Evolutionary conservation across 2,113 vertebrate species (phyloP), one percentile per base, ranked within the genome.

Genomic region (Tylochromis polylepis): DNA sequence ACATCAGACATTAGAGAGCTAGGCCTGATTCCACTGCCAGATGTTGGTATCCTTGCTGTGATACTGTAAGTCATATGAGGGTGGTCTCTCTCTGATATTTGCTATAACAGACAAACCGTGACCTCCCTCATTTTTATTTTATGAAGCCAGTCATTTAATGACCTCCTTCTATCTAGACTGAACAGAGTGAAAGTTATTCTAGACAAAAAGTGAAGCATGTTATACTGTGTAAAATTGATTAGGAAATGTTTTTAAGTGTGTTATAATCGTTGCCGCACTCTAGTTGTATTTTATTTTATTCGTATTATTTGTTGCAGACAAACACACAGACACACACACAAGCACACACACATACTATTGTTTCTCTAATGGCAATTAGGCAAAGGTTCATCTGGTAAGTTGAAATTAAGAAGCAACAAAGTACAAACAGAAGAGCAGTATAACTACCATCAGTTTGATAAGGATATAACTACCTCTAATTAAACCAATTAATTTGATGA

Each of bases 131-230:
- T 78, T 70, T 53, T 84, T 88, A 78, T 82, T 91, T 94, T 80
- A 89, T 87, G 79, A 86, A 80, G 81, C 79, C 56, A 78, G 80
- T 72, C 56, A 79, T 92, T 84, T 93, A 94, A 95, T 94, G 89
- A 94, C 88, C 89, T 92, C 79, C 82, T 77, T 86, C 84, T 94
- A 91, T 93, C 90, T 62, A 20, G 67, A 80, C 85, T 43, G 57
- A 89, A 31, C 78, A 87, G 79, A 87, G 85, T 57, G 57, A 87
- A 80, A 57, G 81, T 46, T 27, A 38, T 75, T 87, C 51, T 29
- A 56, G 18, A 58, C 67, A 79, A 75, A 58, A 43, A 87, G 34
- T 62, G 15, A 36, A 49, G 12, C 36, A 84, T 72, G 83, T 90
- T 84, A 51, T 60, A 38, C 29, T 18, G 8, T 58, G 46, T 31